A percentile compares a stretch with the other conserved stretches of the same genome.
Evolutionary conservation across 2,888 invertebrate species (phyloP).

Genomic region (Arge pagana): DNA sequence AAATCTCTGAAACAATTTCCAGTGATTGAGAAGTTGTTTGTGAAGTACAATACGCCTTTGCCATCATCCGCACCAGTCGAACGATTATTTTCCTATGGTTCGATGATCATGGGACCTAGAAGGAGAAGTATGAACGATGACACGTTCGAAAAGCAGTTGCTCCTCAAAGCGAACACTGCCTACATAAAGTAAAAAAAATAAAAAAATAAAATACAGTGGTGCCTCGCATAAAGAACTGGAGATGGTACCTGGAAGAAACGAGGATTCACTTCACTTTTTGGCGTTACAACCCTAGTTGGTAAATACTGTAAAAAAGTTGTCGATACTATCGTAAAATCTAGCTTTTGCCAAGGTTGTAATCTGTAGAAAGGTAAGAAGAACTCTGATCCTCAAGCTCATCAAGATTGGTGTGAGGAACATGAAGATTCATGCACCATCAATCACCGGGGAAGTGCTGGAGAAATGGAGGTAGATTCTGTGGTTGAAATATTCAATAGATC

Average conservation of each 20-base stretch:
- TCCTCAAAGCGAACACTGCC: slow-evolving; percentile 4
- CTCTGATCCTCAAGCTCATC: no score
- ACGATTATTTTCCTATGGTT: slow-evolving; percentile 27
- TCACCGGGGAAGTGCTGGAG: no score
- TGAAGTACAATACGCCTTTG: slow-evolving; percentile 25
- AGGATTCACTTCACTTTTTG: no score
- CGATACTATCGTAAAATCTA: slow-evolving; percentile 28
- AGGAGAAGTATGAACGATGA: slow-evolving; percentile 27
- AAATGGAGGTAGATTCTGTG: no score
- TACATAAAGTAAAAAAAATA: neutral
- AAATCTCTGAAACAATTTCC: slow-evolving; percentile 7
- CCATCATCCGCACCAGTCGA: slow-evolving; percentile 27
- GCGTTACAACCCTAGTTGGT: no score
- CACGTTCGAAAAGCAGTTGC: slow-evolving; percentile 17
- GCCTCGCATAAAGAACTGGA: no score
- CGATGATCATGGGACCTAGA: slow-evolving; percentile 28
- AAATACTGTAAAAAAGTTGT: no score
- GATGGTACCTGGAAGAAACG: no score
- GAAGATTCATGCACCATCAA: no score
- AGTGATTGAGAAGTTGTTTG: slow-evolving; percentile 21
- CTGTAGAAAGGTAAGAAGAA: slow-evolving; percentile 22
- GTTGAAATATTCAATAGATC: no score
- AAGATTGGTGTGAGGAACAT: no score
- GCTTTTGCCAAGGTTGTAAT: slow-evolving; percentile 27
- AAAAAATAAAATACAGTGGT: neutral